phyloP scores from a whole-genome alignment of 2,113 vertebrate genomes.

The Pavo muticus region DNA sequence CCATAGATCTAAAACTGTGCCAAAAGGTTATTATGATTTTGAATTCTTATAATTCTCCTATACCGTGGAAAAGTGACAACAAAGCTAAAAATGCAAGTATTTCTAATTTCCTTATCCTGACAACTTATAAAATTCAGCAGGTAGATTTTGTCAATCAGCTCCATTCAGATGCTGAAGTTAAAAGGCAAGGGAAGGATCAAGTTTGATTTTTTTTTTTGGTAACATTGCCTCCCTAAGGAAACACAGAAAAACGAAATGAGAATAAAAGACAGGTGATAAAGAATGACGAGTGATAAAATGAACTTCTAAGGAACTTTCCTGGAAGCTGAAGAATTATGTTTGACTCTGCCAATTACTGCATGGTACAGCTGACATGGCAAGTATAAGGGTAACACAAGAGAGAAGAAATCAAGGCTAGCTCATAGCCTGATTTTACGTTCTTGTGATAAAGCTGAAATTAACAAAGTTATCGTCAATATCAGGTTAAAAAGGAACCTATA shows the following conservation, averaged over 20 bases:
- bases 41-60: not conserved
- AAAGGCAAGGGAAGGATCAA: not conserved
- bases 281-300: not conserved
- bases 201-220: not conserved
- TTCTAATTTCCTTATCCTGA: not conserved
- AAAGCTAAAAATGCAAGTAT: not conserved
- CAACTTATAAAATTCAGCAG: constrained; percentile 2
- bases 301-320: not conserved
- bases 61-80: not conserved
- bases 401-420: not conserved
- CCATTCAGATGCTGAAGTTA: not conserved
- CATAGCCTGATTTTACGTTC: not conserved
- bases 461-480: not conserved
- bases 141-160: not conserved
- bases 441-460: not conserved
- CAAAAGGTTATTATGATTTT: constrained; percentile 23
- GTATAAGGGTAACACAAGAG: not conserved
- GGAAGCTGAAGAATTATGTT: not conserved
- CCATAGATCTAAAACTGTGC: not conserved
- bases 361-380: not conserved
- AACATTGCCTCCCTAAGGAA: not conserved
- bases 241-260: not conserved
- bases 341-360: not conserved
- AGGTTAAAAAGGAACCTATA: not conserved
- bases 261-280: not conserved